Base-by-base conservation (phyloP, 1,140 invertebrate species). In the Reticulitermes speratus region DNA sequence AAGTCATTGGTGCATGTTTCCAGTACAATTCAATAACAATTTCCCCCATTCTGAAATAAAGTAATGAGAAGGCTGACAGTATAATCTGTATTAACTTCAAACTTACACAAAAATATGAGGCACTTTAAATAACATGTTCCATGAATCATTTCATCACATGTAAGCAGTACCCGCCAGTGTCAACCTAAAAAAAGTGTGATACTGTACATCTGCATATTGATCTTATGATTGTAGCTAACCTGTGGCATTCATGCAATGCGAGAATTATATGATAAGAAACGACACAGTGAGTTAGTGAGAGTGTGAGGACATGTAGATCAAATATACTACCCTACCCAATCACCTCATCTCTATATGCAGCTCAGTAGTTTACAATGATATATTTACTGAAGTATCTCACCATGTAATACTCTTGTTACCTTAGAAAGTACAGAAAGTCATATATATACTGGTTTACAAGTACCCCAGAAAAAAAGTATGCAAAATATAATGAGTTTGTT, bases 1-100 rank as follows among this genome's bases (percentile, higher is more conserved):
- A 99, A 6, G 98, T 99, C 86, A 95, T 95, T 44, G 98, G 98
- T 16, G 98, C 96, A 91, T 99, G 98, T 91, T 98, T 98, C 98
- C 98, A 99, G 90, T 99, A 99, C 82, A 99, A 92, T 91, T 99
- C 98, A 75, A 99, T 91, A 0, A 95, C 93, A 48, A 99, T 93
- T 89, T 96, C 96, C 2, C 98, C 98, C 97, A 99, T 99, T 59
- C 98, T 99, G 90, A 89, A 93, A 92, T 48, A 48, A 55, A 55
- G 19, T 19, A 21, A 55, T 55, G 52, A 55, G 3, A 21, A 55
- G 52, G 19, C 1, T 55, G 52, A 89, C 86, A 89, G 87, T 86
- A 88, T 87, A 86, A 45, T 30, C 16, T 44, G 23, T 48, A 12
- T 45, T 84, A 6, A 48, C 25, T 45, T 11, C 69, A 75, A 75